Evolutionary conservation across 2,113 vertebrate genomes (phyloP).

Genomic region (Aptenodytes patagonicus): DNA sequence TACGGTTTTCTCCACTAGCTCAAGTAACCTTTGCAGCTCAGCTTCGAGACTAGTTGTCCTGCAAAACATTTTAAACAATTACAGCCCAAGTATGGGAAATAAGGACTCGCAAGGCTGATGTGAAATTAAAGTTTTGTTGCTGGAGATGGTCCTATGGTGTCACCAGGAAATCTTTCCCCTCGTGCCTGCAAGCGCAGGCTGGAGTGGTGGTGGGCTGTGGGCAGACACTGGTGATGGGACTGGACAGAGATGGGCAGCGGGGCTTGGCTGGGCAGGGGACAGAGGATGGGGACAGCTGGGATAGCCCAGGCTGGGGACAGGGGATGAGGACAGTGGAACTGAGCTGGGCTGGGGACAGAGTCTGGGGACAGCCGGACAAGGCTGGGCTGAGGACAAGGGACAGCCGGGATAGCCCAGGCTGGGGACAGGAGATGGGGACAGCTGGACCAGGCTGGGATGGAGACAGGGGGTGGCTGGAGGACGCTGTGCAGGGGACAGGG

Average conservation of each 20-base stretch:
- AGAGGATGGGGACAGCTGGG: not conserved
- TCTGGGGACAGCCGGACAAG: not conserved
- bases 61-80: not conserved
- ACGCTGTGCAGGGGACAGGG: too few species aligned
- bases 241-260: not conserved
- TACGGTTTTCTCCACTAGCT: not conserved
- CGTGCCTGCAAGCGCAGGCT: accelerated
- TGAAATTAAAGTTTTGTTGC: not conserved
- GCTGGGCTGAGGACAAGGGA: not conserved
- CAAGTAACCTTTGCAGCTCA: not conserved
- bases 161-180: not conserved
- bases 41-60: not conserved
- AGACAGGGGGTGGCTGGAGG: too few species aligned
- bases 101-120: not conserved
- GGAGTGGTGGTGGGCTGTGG: not conserved
- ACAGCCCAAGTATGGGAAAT: not conserved
- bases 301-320: not conserved
- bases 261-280: not conserved
- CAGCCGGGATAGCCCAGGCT: not conserved
- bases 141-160: not conserved
- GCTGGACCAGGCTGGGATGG: too few species aligned
- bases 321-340: too few species aligned
- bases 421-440: not conserved
- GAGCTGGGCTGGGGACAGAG: not conserved
- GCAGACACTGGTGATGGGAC: not conserved